Evolutionary conservation across 1,140 invertebrate species (phyloP), one percentile per base, ranked within the genome.

Genomic region (Protaetia brevitarsis): DNA sequence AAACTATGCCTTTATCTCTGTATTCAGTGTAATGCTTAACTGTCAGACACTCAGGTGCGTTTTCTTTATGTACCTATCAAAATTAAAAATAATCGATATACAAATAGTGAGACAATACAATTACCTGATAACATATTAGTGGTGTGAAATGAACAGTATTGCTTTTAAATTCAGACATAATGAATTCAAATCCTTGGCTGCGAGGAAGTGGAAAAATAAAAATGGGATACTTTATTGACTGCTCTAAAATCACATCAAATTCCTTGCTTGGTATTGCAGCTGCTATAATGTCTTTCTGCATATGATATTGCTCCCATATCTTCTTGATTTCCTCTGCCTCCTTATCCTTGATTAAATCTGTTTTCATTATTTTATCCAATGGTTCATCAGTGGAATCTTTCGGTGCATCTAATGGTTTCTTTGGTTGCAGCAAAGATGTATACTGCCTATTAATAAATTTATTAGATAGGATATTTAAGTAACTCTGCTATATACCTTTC

Each of bases 41-140:
- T 1, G 88, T 91, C 16, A 97, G 79, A 79, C 93, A 95, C 77
- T 95, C 92, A 0, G 93, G 94, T 0, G 94, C 89, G 84, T 95
- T 94, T 82, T 96, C 95, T 78, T 94, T 90, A 72, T 95, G 89
- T 1, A 91, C 86, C 85, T 94, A 73, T 59, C 11, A n/a, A 28
- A 59, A 28, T 3, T 11, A 29, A 3, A 27, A 27, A 29, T 59
- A 13, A 16, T 51, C 2, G 21, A 19, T 8, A 51, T 51, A 51
- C n/a, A 19, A 11, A 16, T 23, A 51, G 13, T 29, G 0, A 0
- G 11, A 1, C 11, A 16, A 30, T 21, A 3, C 3, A 29, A 31
- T 1, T 74, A 89, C 88, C 83, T 93, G 94, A 78, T 91, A 96
- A 78, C 90, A 91, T 11, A 94, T 79, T 8, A 97, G 80, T 3